Evolutionary conservation across 2,113 vertebrate genomes (phyloP), one percentile per base, ranked within the genome.

Genomic region (Rhinogobius similis): DNA sequence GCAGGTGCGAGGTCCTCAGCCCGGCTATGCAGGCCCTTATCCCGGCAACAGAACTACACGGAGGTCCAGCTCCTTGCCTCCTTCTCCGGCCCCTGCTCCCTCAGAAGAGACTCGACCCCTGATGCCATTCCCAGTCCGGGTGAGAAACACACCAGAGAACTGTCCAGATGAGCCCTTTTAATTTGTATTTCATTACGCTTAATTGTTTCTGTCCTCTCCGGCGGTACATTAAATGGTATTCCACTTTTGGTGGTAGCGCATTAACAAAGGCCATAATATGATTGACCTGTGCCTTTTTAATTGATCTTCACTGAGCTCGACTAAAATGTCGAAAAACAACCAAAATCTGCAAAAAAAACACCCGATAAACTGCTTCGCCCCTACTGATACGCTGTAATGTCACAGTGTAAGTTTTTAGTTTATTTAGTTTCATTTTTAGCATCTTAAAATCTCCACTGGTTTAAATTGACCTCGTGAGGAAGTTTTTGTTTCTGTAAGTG

Each of bases 41-140:
- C 89, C 95, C 14, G 92, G 76, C 90, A 95, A 75, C 90, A 94
- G 61, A 93, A 90, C 85, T 98, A n/a, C n/a, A 96, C 53, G 94
- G 94, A 68, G 93, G 88, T 62, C 95, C 93, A 0, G 92, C 94
- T 0, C 91, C 93, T 23, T n/a, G n/a, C 93, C 94, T 46, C 91
- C 91, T 0, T 86, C 87, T 48, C 78, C 91, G 9, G 87, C 83
- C 38, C 81, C 91, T 32, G 62, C 84, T 21, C n/a, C 76, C 89
- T 73, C 95, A 92, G 65, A 98, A 98, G 86, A 95, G 97, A 76
- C 93, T 99, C 66, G 97, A 99, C n/a, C 84, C 98, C 98, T 63
- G 96, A 99, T 85, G 94, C 96, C 72, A 99, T 99, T 90, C 98
- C 98, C 1, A 99, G 98, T 79, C 98, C 98, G n/a, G 86, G 98